Conservation (phyloP, 2,888 invertebrate species). For the Choristoneura rosaceana region DNA sequence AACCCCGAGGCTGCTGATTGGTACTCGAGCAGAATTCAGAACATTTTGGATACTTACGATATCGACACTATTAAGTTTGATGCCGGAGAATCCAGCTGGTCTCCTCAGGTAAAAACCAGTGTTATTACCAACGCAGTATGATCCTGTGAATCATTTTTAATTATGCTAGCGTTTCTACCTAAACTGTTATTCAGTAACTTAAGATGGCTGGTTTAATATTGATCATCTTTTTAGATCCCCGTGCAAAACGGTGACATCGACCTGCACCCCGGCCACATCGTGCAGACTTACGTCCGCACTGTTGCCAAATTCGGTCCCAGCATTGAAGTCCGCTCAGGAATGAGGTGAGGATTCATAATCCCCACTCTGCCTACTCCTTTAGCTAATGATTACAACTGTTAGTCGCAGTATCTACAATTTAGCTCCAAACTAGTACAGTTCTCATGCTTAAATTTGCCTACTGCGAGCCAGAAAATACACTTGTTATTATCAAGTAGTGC, state of each 20-base stretch:
- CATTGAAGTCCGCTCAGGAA: slow-evolving; percentile 90
- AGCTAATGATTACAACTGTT: too few species aligned
- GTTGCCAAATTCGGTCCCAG: slow-evolving; percentile 86
- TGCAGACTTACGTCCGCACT: slow-evolving; percentile 83
- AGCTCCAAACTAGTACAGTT: too few species aligned
- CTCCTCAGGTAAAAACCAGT: slow-evolving; percentile 79
- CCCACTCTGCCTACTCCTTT: too few species aligned
- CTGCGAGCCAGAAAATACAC: too few species aligned
- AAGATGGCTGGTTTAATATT: too few species aligned
- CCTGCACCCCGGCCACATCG: slow-evolving; percentile 85
- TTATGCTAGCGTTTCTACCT: not conserved
- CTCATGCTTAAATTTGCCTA: too few species aligned
- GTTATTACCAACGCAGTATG: not conserved
- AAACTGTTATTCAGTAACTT: not conserved
- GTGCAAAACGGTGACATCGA: slow-evolving; percentile 83
- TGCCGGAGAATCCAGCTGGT: slow-evolving; percentile 91
- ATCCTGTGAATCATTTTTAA: too few species aligned
- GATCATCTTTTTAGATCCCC: slow-evolving; percentile 72
- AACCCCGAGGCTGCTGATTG: slow-evolving; percentile 88
- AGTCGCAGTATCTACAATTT: too few species aligned
- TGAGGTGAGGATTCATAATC: slow-evolving; percentile 78
- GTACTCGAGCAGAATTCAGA: slow-evolving; percentile 81
- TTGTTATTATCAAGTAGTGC: too few species aligned
- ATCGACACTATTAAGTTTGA: slow-evolving; percentile 93
- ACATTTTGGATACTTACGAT: slow-evolving; percentile 85